These are phyloP conservation scores for Ormyrus thymus DNA, from an alignment of 2,888 invertebrate genomes.

Conservation along the genomic window DNA sequence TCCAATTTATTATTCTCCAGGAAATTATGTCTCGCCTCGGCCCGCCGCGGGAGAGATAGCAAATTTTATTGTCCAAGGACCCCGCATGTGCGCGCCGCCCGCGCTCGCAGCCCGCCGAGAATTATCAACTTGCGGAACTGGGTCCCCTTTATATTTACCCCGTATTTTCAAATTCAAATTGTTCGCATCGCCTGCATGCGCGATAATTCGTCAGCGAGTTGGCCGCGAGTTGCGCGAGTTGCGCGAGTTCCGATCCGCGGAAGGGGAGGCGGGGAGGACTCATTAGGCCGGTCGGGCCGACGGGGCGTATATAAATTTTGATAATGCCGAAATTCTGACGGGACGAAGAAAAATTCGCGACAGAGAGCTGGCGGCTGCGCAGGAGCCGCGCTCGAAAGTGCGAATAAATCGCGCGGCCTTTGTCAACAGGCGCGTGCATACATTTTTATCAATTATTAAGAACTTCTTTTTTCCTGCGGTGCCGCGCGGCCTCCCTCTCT, in stretches of 20 bases:
- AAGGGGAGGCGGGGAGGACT: too few species aligned
- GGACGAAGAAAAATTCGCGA: conserved; percentile 72
- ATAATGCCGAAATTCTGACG: conserved; percentile 72
- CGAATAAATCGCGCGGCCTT: conserved; percentile 73
- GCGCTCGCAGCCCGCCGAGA: conserved; percentile 1
- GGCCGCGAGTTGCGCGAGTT: background rate
- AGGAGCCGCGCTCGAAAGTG: conserved; percentile 67
- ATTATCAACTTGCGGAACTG: conserved; percentile 45
- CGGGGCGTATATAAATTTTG: conserved; percentile 69
- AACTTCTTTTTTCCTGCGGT: conserved; percentile 61
- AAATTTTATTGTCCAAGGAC: conserved; percentile 59
- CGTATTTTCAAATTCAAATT: conserved; percentile 40
- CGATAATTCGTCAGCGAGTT: background rate
- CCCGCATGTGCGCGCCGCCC: background rate
- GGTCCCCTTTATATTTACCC: conserved; percentile 17
- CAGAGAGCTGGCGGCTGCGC: conserved; percentile 45
- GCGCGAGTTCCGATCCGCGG: conserved; percentile 46
- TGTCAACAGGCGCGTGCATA: conserved; percentile 70
- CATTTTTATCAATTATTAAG: conserved; percentile 75
- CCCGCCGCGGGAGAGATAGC: conserved; percentile 38
- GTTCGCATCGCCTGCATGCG: background rate
- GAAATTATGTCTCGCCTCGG: conserved; percentile 61
- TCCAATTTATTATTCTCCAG: conserved; percentile 66
- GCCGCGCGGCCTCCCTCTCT: background rate
- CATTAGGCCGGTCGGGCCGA: too few species aligned